These are phyloP conservation scores for Columba livia DNA, from an alignment of 2,113 vertebrate genomes.

Conservation along the genomic window DNA sequence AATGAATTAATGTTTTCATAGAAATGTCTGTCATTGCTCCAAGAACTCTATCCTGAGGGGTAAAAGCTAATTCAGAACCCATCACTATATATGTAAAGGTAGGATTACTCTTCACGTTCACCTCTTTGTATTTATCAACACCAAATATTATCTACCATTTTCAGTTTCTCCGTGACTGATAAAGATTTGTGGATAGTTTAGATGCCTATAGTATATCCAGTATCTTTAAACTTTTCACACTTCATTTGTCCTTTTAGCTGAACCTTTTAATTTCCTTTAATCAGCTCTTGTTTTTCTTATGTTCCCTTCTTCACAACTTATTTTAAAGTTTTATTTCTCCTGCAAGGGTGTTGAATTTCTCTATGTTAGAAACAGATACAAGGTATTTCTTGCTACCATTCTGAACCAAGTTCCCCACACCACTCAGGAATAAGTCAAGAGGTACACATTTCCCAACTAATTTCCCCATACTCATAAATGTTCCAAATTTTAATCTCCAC, in stretches of 20 bases:
- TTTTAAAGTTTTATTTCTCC: not conserved
- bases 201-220: not conserved
- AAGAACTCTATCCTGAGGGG: constrained; percentile 45
- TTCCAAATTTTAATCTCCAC: not conserved
- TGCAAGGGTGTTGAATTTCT: not conserved
- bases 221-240: not conserved
- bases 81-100: not conserved
- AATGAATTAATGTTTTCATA: constrained; percentile 57
- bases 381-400: not conserved
- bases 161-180: not conserved
- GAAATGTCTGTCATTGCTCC: constrained; percentile 21
- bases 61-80: constrained; percentile 49
- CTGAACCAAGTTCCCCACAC: not conserved
- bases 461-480: not conserved
- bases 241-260: not conserved
- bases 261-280: not conserved
- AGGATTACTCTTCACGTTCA: not conserved
- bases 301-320: not conserved
- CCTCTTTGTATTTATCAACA: not conserved
- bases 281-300: not conserved
- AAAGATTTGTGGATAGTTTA: not conserved
- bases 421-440: not conserved
- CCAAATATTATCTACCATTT: not conserved
- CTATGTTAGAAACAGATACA: not conserved
- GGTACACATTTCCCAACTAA: not conserved